Evolutionary conservation across 2,797 vertebrate species (phyloP).

Genomic region (Philypnodon macrostomus): DNA sequence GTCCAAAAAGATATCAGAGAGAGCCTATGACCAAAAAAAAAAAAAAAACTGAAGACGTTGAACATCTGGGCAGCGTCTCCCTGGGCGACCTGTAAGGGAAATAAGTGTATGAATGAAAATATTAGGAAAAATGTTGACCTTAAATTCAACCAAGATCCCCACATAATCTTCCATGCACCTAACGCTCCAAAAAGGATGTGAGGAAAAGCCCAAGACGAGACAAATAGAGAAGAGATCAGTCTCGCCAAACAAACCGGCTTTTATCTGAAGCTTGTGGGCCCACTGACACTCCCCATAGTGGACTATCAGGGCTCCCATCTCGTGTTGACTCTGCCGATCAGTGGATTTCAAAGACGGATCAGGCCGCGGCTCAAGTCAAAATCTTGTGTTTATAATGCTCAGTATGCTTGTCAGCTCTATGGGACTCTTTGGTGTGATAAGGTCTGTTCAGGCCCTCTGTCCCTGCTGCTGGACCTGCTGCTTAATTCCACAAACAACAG

Average conservation of each 20-base stretch:
- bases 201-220: constrained; percentile 53
- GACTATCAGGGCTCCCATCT: constrained; percentile 53
- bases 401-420: constrained; percentile 41
- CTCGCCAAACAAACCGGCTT: constrained; percentile 66
- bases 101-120: too few relatives aligned
- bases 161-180: constrained; percentile 53
- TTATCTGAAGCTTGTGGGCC: too few relatives aligned
- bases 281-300: constrained; percentile 54
- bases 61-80: too few relatives aligned
- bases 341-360: constrained; percentile 72
- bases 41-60: too few relatives aligned
- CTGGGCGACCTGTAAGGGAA: too few relatives aligned
- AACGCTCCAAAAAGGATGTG: constrained; percentile 41
- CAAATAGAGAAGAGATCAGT: constrained; percentile 57
- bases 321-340: constrained; percentile 66
- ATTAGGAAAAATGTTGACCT: constrained; percentile 56
- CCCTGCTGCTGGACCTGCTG: constrained; percentile 46
- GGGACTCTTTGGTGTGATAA: constrained; percentile 48
- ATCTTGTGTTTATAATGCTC: constrained; percentile 66
- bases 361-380: constrained; percentile 57
- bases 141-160: constrained; percentile 56
- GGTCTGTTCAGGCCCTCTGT: constrained; percentile 22
- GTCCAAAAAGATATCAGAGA: too few relatives aligned
- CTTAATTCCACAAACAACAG: constrained; percentile 47
- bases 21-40: too few relatives aligned